Conservation (phyloP, 2,113 vertebrate species). For the Kryptolebias marmoratus region DNA sequence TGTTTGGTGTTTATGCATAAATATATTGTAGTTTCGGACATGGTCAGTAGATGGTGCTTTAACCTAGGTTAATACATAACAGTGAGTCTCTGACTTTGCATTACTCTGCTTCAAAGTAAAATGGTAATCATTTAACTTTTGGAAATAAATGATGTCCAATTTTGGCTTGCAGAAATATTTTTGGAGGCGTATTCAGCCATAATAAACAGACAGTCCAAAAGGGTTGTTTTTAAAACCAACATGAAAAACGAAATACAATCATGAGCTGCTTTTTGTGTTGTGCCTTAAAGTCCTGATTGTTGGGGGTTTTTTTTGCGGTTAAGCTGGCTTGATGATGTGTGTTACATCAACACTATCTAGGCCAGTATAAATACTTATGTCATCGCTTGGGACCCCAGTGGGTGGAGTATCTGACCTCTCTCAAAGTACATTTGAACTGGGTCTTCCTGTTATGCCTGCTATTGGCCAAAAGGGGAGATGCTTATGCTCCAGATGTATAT, state of each 20-base stretch:
- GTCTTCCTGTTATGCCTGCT: conserved; percentile 1
- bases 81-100: background rate
- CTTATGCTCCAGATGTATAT: conserved; percentile 26
- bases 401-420: conserved; percentile 55
- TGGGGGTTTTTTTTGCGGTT: conserved; percentile 21
- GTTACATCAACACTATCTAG: conserved; percentile 38
- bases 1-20: background rate
- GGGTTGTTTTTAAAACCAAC: conserved; percentile 3
- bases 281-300: conserved; percentile 11
- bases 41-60: conserved; percentile 68
- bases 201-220: conserved; percentile 2
- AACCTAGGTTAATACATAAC: conserved; percentile 29
- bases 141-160: background rate
- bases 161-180: background rate
- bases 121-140: background rate
- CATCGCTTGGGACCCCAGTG: conserved; percentile 37
- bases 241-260: background rate
- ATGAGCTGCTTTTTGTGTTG: background rate
- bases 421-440: conserved; percentile 53
- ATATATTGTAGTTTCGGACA: background rate
- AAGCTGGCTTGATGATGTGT: conserved; percentile 28
- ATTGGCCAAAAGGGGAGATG: conserved; percentile 34
- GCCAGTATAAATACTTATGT: conserved; percentile 72
- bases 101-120: background rate
- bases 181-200: background rate